phyloP scores from a whole-genome alignment of 2,888 invertebrate species.

The Podabrus alpinus region DNA sequence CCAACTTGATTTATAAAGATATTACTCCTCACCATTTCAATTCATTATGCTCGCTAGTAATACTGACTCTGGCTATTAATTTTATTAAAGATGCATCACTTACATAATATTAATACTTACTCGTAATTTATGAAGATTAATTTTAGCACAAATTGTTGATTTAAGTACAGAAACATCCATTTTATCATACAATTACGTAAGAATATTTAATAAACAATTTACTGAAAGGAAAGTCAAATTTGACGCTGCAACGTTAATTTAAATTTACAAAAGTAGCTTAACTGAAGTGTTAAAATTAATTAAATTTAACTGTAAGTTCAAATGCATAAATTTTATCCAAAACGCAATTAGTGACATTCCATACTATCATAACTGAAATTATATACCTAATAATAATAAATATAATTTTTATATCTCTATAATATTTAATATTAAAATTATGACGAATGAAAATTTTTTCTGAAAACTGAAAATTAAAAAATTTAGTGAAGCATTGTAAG shows the following conservation, averaged over 20 bases:
- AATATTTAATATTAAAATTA: too few relatives aligned
- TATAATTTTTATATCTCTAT: too few relatives aligned
- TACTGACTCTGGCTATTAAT: background rate
- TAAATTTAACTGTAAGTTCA: background rate
- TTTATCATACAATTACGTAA: background rate
- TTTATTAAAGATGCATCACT: background rate
- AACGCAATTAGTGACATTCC: background rate
- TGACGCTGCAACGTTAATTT: background rate
- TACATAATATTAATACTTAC: background rate
- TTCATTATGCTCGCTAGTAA: background rate
- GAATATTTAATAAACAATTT: background rate
- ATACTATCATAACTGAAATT: too few relatives aligned
- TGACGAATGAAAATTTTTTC: too few relatives aligned
- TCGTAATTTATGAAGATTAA: slow-evolving; percentile 1
- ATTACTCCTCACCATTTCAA: slow-evolving; percentile 3
- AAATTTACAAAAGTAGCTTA: background rate
- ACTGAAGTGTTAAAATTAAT: background rate
- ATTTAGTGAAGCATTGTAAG: too few relatives aligned
- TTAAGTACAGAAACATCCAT: background rate
- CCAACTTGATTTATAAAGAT: slow-evolving; percentile 23
- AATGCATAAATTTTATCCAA: background rate
- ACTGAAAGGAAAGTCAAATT: background rate
- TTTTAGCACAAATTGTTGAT: background rate
- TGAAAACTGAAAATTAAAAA: too few relatives aligned
- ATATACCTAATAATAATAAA: too few relatives aligned